These are phyloP conservation scores for Phocides pigmalion DNA, from an alignment of 1,140 invertebrate genomes.

Conservation along the genomic window DNA sequence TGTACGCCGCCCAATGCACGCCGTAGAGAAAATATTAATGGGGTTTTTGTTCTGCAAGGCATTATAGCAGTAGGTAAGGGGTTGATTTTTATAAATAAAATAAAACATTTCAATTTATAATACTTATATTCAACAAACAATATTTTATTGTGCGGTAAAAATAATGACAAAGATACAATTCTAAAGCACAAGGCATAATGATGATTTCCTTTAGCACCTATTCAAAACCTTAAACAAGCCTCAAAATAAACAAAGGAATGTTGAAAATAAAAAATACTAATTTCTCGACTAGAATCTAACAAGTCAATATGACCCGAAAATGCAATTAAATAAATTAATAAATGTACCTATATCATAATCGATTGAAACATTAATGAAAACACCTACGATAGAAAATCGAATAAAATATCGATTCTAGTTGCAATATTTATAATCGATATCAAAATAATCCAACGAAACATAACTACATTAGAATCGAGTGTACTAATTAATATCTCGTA, in stretches of 20 bases:
- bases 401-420: too few relatives aligned
- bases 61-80: too few relatives aligned
- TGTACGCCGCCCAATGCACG: too few relatives aligned
- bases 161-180: not conserved
- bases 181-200: not conserved
- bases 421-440: too few relatives aligned
- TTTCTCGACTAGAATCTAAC: conserved; percentile 1
- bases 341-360: not conserved
- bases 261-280: conserved; percentile 4
- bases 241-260: conserved; percentile 14
- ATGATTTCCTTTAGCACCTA: conserved; percentile 1
- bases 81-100: not conserved
- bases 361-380: too few relatives aligned
- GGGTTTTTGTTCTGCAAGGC: too few relatives aligned
- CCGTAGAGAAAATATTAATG: too few relatives aligned
- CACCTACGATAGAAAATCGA: too few relatives aligned
- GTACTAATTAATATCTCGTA: too few relatives aligned
- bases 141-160: conserved; percentile 6
- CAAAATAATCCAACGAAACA: too few relatives aligned
- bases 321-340: not conserved
- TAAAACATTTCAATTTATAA: not conserved
- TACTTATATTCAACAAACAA: not conserved
- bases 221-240: not conserved
- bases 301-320: not conserved
- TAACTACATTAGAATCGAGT: too few relatives aligned